These are phyloP conservation scores for Campaea margaritaria DNA, from an alignment of 2,888 invertebrate genomes.

Conservation along the genomic window DNA sequence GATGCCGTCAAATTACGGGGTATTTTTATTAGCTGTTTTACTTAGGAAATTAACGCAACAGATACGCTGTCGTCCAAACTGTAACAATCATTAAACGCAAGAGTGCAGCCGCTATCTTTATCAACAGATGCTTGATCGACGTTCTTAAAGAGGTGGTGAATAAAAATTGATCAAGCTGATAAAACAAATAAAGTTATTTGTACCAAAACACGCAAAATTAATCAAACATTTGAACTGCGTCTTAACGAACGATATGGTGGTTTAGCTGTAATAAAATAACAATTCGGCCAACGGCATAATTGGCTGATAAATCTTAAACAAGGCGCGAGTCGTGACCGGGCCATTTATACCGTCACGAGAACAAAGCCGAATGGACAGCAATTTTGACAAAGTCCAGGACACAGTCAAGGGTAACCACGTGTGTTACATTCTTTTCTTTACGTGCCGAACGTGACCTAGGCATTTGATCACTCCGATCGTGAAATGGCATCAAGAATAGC, in stretches of 20 bases:
- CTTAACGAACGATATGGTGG: slow-evolving; percentile 30
- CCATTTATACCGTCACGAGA: slow-evolving; percentile 67
- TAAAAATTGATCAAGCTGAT: slow-evolving; percentile 15
- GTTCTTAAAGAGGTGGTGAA: slow-evolving; percentile 9
- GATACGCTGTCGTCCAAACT: slow-evolving; percentile 31
- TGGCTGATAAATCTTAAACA: slow-evolving; percentile 63
- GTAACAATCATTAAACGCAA: slow-evolving; percentile 26
- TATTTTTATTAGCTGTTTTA: slow-evolving; percentile 39
- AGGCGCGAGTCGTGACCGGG: slow-evolving; percentile 66
- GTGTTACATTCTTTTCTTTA: slow-evolving; percentile 51
- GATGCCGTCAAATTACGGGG: slow-evolving; percentile 42
- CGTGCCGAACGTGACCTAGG: slow-evolving; percentile 73
- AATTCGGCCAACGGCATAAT: slow-evolving; percentile 56
- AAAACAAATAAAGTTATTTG: slow-evolving; percentile 12
- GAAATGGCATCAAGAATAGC: slow-evolving; percentile 55
- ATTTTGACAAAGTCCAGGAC: slow-evolving; percentile 71
- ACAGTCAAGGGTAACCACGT: slow-evolving; percentile 65
- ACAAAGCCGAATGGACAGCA: slow-evolving; percentile 56
- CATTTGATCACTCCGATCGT: slow-evolving; percentile 60
- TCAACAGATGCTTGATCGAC: slow-evolving; percentile 18
- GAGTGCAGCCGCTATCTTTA: slow-evolving; percentile 20
- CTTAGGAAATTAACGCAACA: slow-evolving; percentile 38
- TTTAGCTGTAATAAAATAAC: slow-evolving; percentile 52
- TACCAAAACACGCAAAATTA: slow-evolving; percentile 15
- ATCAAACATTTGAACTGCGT: slow-evolving; percentile 20